Evolutionary conservation across 2,113 vertebrate genomes (phyloP).

Genomic region (Mirza zaza): DNA sequence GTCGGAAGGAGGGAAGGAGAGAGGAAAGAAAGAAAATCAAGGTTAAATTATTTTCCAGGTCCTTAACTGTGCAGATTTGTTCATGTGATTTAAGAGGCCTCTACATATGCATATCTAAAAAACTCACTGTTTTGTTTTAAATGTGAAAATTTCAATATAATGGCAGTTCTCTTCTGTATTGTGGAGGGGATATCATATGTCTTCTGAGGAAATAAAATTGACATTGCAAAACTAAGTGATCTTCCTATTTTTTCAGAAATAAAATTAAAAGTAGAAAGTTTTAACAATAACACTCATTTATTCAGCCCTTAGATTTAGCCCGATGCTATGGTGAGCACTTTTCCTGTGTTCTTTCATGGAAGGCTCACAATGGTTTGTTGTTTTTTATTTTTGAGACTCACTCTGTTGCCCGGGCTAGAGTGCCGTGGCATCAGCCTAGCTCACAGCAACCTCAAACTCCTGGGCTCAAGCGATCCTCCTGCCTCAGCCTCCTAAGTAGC

Average conservation of each 20-base stretch:
- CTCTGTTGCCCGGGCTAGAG: no score
- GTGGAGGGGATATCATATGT: background rate
- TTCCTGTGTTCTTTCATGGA: background rate
- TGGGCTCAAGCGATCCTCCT: no score
- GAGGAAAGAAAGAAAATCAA: background rate
- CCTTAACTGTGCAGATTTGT: background rate
- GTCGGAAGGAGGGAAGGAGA: background rate
- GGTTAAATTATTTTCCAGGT: constrained; percentile 24
- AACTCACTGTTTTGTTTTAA: constrained; percentile 43
- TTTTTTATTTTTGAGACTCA: no score
- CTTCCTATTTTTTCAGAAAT: background rate
- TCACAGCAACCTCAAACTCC: no score
- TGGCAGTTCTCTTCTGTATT: background rate
- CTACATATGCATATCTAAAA: background rate
- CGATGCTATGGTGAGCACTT: background rate
- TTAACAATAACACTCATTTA: background rate
- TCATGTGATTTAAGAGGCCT: background rate
- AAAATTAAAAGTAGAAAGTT: background rate
- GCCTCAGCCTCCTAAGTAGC: no score
- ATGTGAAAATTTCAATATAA: background rate
- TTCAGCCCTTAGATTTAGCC: background rate
- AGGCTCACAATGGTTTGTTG: background rate
- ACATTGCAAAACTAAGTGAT: background rate
- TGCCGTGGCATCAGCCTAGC: no score
- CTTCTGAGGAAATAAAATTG: constrained; percentile 14